Base-by-base conservation (phyloP, 2,888 invertebrate genomes). In the Diarsia rubi region DNA sequence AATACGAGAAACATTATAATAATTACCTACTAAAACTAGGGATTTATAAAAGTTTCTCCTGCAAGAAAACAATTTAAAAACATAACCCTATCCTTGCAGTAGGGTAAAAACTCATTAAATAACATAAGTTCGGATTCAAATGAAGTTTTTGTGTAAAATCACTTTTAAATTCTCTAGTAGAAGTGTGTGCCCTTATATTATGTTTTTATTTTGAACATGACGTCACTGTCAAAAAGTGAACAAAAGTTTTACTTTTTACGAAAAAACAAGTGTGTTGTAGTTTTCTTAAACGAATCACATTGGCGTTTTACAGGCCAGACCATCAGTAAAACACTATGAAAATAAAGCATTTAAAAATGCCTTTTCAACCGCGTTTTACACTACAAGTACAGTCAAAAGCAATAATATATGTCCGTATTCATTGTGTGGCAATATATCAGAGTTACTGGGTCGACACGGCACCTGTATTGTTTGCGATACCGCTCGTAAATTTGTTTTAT, bases 401-500 rank as follows among this genome's bases (percentile, higher is more conserved):
- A 73, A 52, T 81, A 80, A 82, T 78, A 62, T 79, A 79, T 79
- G 49, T 75, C 66, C 73, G 45, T 72, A 81, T 82, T 80, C 81
- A 87, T 80, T 70, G 81, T 78, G 77, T 66, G 83, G 71, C 77
- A 69, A 84, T 86, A 88, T 86, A 87, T 82, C 84, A 78, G 70
- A 69, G 74, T 59, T 77, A 69, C 69, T 37, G 37, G 37, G 37
- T 37, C 37, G 37, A 8, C 37, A 37, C 72, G 73, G 76, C 87
- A 90, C 88, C 88, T 90, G 88, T 88, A 87, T 88, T 89, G 91
- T 91, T 88, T 85, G 84, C 83, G 81, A 84, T 79, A 82, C 74
- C 77, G 84, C 81, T 86, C 90, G 86, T 92, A 91, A 91, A 92
- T 90, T 89, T 89, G 85, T 86, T 92, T 92, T 91, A 92, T 92